Percentiles rank a stretch among this genome's conserved stretches.
Evolutionary conservation across 2,113 vertebrate genomes (phyloP).

Genomic region (Scolopax mira): DNA sequence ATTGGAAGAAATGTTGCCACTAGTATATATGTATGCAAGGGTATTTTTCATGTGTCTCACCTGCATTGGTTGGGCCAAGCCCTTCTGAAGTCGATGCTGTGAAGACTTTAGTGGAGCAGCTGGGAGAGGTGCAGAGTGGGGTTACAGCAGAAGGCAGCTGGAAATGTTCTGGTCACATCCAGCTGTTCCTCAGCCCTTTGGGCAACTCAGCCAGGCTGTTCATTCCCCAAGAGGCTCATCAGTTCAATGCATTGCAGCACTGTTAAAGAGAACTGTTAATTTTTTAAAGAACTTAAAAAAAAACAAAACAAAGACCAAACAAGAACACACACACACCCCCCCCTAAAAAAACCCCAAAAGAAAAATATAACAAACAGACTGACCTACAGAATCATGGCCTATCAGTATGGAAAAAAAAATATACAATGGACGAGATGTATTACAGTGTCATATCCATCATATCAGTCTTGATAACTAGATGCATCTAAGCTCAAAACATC

Average conservation of each 20-base stretch:
- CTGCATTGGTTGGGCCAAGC: neutral
- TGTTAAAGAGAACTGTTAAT: neutral
- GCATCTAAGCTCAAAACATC: neutral
- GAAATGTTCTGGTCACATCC: neutral
- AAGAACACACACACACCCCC: rapidly evolving
- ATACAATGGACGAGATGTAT: neutral
- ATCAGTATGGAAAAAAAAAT: neutral
- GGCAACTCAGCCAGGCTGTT: neutral
- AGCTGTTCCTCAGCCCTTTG: neutral
- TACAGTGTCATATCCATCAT: no score
- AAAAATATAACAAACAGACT: neutral
- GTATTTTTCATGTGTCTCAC: neutral
- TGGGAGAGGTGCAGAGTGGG: neutral
- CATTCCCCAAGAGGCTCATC: neutral
- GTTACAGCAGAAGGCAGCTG: neutral
- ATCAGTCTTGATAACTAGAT: neutral
- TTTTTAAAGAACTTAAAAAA: neutral
- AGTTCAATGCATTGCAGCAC: neutral
- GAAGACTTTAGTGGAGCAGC: neutral
- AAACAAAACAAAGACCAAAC: no score
- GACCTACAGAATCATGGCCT: neutral
- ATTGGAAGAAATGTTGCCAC: neutral
- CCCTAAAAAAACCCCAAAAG: neutral
- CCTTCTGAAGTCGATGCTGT: neutral
- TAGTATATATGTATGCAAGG: rapidly evolving